Base-by-base conservation (phyloP, 2,797 vertebrate species). In the Falco biarmicus region DNA sequence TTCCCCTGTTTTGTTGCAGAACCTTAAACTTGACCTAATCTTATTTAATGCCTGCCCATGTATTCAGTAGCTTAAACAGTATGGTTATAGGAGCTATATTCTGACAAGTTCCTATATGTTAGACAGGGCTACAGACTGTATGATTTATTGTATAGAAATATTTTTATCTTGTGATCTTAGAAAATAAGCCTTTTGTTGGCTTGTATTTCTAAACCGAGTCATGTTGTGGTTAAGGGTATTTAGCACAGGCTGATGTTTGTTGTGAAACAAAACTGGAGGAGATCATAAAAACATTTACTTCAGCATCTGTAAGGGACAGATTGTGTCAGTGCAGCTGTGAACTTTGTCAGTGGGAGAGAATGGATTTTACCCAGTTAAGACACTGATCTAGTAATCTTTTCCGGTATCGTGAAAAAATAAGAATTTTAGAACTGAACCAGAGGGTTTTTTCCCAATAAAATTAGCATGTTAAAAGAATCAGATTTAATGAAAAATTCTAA, bases 1-100 rank as follows among this genome's bases (percentile, higher is more conserved):
- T 60, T 63, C 17, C 34, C 41, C 39, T 3, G 5, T 14, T 65
- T 24, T 26, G 32, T 18, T 53, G 34, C 43, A 41, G 16, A 43
- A 25, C 48, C 48, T 74, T 47, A 21, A 51, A 37, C 60, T 22
- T 28, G 47, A 19, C 59, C 53, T 34, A 2, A 10, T 6, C 60
- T 14, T 26, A 6, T 32, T 18, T 64, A 13, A 13, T 7, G 29
- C 29, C 68, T 69, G 29, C 25, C 54, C 29, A 1, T 0, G 1
- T 18, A 3, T 28, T 24, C 1, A 1, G 77, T 60, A 82, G 34
- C 43, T 41, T 16, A 4, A 71, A 16, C 11, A 13, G 1, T 7
- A 1, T 4, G 28, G 21, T 4, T 19, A 2, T 3, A 9, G 51
- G 63, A 73, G n/a, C 76, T 28, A 2, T 7, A 1, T 9, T 17